Evolutionary conservation across 2,888 invertebrate genomes (phyloP).

Genomic region (Anodontia alba): DNA sequence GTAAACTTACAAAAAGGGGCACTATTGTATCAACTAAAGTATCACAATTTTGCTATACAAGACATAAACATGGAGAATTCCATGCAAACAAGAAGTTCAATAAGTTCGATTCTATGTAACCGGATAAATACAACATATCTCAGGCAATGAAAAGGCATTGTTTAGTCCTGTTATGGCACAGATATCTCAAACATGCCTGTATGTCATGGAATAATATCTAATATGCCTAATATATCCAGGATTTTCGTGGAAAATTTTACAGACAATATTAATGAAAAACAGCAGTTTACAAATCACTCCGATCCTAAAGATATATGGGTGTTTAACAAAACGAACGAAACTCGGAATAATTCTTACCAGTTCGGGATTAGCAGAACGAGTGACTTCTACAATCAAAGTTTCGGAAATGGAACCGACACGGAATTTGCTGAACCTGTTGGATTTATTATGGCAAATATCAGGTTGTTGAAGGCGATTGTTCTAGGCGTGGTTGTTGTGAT

Average conservation of each 20-base stretch:
- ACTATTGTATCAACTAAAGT: no score
- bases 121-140: no score
- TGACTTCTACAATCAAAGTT: neutral
- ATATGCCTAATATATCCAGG: neutral
- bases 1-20: no score
- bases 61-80: no score
- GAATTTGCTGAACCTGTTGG: constrained; percentile 4
- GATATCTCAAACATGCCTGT: neutral
- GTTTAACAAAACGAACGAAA: neutral
- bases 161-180: no score
- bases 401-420: neutral
- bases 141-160: no score
- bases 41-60: no score
- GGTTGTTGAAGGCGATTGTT: constrained; percentile 45
- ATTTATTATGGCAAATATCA: constrained; percentile 44
- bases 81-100: no score
- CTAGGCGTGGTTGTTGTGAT: constrained; percentile 43
- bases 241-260: neutral
- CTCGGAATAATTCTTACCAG: neutral
- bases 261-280: neutral
- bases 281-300: neutral
- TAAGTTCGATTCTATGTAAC: no score
- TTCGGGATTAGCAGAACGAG: neutral
- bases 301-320: neutral
- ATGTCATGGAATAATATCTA: neutral